Evolutionary conservation across 2,113 vertebrate species (phyloP).

Genomic region (Oryzias celebensis): DNA sequence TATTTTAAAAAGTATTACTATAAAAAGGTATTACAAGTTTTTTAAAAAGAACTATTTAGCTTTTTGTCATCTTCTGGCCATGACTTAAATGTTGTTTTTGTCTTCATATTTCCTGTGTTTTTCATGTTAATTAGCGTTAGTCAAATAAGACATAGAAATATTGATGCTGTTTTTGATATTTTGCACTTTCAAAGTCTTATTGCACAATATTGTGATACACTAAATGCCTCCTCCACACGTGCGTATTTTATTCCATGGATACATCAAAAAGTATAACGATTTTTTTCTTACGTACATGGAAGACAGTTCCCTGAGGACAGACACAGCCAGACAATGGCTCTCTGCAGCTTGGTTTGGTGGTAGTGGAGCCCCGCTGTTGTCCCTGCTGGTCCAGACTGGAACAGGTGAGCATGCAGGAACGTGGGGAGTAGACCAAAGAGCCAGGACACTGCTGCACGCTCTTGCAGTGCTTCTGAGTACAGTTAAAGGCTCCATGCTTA

Average conservation of each 20-base stretch:
- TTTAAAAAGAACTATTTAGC: too few relatives aligned
- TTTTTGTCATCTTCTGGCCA: too few relatives aligned
- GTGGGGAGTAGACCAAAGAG: slow-evolving; percentile 77
- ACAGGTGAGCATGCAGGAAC: slow-evolving; percentile 86
- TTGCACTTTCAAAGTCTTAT: too few relatives aligned
- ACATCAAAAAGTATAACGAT: neutral
- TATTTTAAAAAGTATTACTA: too few relatives aligned
- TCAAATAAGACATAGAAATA: too few relatives aligned
- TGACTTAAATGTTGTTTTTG: too few relatives aligned
- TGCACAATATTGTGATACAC: too few relatives aligned
- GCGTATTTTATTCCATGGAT: too few relatives aligned
- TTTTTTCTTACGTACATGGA: slow-evolving; percentile 77
- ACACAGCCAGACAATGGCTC: slow-evolving; percentile 80
- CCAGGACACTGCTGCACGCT: slow-evolving; percentile 74
- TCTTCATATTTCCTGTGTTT: too few relatives aligned
- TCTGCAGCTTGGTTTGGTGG: slow-evolving; percentile 60
- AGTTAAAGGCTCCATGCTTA: slow-evolving; percentile 79
- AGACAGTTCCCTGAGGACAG: slow-evolving; percentile 81
- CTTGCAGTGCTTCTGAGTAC: slow-evolving; percentile 72
- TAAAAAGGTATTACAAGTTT: too few relatives aligned
- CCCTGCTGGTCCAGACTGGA: slow-evolving; percentile 65
- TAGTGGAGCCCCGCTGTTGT: slow-evolving; percentile 31
- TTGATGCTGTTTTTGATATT: too few relatives aligned
- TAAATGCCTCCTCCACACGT: neutral
- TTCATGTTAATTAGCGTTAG: too few relatives aligned